Percentiles rank a stretch among this genome's conserved stretches.
phyloP scores from a whole-genome alignment of 1,140 invertebrate species.

The Thereuonema tuberculata region DNA sequence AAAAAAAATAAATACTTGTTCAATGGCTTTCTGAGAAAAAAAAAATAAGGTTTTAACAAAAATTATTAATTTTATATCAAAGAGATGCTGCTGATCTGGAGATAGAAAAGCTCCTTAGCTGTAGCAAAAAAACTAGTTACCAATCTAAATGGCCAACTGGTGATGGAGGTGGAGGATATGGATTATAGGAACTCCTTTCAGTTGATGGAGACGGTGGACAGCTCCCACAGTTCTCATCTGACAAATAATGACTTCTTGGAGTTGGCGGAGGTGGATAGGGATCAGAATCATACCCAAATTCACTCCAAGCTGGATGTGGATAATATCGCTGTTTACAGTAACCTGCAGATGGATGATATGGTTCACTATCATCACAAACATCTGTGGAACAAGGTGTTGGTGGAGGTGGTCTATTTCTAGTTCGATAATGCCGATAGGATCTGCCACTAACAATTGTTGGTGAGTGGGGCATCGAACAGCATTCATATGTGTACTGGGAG shows the following conservation, averaged over 20 bases:
- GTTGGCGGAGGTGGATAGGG: slow-evolving; percentile 71
- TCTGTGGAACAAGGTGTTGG: slow-evolving; percentile 90
- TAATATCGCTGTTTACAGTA: slow-evolving; percentile 11
- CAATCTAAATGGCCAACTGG: slow-evolving; percentile 24
- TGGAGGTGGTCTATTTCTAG: slow-evolving; percentile 69
- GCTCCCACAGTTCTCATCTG: slow-evolving; percentile 50
- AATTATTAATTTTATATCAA: no score
- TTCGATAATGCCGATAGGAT: slow-evolving; percentile 54
- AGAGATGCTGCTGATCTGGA: no score
- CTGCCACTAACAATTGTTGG: background rate
- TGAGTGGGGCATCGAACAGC: slow-evolving; percentile 17
- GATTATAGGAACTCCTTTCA: slow-evolving; percentile 44
- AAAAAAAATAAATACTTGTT: no score
- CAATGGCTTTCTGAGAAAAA: no score
- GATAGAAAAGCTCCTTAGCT: no score
- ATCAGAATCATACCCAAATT: slow-evolving; percentile 46
- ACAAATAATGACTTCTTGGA: slow-evolving; percentile 44
- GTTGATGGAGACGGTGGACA: slow-evolving; percentile 66
- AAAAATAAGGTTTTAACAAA: no score
- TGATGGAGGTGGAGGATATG: slow-evolving; percentile 57
- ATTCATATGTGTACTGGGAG: slow-evolving; percentile 27
- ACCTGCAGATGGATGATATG: slow-evolving; percentile 16
- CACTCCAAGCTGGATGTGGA: slow-evolving; percentile 19
- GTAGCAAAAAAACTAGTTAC: no score
- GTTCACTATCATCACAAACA: slow-evolving; percentile 61